Evolutionary conservation across 2,113 vertebrate species (phyloP).

Genomic region (Petroica traversi): DNA sequence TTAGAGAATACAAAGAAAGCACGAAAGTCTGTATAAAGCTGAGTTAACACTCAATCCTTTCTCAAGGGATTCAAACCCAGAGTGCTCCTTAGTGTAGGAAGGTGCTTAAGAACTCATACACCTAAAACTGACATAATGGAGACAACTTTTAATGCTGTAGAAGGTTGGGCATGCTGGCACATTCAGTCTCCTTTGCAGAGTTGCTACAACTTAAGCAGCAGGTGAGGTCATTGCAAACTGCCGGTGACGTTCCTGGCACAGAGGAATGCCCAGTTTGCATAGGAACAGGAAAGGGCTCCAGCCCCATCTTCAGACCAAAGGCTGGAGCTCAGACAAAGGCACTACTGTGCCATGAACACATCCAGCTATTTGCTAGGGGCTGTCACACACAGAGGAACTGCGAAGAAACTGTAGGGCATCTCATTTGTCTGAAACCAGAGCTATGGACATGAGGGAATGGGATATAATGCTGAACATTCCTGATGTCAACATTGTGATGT

Average conservation of each 20-base stretch:
- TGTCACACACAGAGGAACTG: not conserved
- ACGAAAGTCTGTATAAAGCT: not conserved
- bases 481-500: not conserved
- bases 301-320: not conserved
- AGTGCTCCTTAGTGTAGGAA: not conserved
- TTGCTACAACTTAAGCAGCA: accelerated
- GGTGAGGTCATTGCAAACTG: not conserved
- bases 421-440: not conserved
- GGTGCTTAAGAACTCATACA: not conserved
- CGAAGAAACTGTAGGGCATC: not conserved
- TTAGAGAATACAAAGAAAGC: not conserved
- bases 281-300: not conserved
- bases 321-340: not conserved
- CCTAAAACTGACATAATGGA: not conserved
- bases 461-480: not conserved
- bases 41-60: not conserved
- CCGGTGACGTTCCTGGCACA: not conserved
- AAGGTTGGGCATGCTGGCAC: not conserved
- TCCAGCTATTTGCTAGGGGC: not conserved
- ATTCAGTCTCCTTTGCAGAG: not conserved
- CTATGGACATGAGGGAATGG: not conserved
- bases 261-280: not conserved
- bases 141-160: not conserved
- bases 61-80: not conserved
- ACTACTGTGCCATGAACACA: not conserved